Conservation (phyloP, 2,888 invertebrate species). For the Lacanobia oleracea region DNA sequence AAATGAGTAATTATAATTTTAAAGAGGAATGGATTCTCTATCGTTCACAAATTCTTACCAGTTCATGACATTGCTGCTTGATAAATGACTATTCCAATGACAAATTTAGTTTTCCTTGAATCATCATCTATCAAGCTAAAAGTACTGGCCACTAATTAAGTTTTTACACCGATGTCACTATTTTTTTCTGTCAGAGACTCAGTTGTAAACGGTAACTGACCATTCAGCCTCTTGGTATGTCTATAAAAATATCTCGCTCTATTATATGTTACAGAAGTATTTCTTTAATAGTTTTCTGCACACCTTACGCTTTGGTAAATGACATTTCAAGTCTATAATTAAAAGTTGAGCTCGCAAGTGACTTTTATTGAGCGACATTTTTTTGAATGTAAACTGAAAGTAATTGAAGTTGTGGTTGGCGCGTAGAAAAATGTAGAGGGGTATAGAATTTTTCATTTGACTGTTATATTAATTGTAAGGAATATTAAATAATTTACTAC, state of each 20-base stretch:
- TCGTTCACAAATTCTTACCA: neutral
- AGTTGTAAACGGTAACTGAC: conserved; percentile 37
- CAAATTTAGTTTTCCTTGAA: conserved; percentile 8
- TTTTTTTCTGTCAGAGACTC: conserved; percentile 23
- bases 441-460: neutral
- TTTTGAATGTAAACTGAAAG: neutral
- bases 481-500: neutral
- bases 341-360: conserved; percentile 20
- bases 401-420: conserved; percentile 11
- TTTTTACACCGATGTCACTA: conserved; percentile 14
- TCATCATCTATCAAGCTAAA: neutral
- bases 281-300: conserved; percentile 53
- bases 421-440: neutral
- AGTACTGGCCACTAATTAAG: conserved; percentile 27
- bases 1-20: neutral
- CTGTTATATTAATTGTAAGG: neutral
- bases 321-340: conserved; percentile 46
- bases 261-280: conserved; percentile 37
- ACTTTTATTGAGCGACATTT: conserved; percentile 15
- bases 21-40: neutral
- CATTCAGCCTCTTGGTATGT: conserved; percentile 50
- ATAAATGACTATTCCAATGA: conserved; percentile 22
- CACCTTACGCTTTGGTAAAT: conserved; percentile 47
- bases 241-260: conserved; percentile 55
- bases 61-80: neutral